phyloP scores from a whole-genome alignment of 2,888 invertebrate species.

The Junonia oenone region DNA sequence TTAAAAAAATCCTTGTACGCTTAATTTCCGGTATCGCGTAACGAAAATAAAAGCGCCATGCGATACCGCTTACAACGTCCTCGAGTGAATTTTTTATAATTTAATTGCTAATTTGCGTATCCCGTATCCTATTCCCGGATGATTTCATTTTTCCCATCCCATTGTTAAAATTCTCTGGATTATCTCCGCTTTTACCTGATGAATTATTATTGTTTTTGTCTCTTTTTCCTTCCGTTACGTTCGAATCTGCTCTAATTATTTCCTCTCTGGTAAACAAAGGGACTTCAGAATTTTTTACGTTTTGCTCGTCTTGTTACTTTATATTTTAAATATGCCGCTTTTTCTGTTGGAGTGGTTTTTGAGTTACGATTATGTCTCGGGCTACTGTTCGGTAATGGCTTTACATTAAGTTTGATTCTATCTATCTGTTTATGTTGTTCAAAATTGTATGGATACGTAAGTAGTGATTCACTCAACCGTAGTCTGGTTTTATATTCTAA shows the following conservation, averaged over 20 bases:
- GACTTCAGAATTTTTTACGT: conserved; percentile 40
- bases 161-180: conserved; percentile 61
- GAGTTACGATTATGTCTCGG: neutral
- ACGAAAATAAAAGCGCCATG: conserved; percentile 48
- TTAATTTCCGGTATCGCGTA: conserved; percentile 37
- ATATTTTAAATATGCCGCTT: conserved; percentile 29
- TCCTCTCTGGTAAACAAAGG: conserved; percentile 67
- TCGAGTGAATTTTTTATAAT: conserved; percentile 60
- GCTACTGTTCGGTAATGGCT: neutral
- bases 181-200: conserved; percentile 63
- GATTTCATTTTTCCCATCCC: conserved; percentile 40
- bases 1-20: conserved; percentile 6
- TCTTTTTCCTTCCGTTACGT: conserved; percentile 47
- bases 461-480: too few species aligned
- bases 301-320: conserved; percentile 28
- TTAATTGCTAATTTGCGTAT: conserved; percentile 73
- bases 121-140: conserved; percentile 41
- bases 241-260: conserved; percentile 67
- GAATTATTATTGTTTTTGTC: conserved; percentile 58
- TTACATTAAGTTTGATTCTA: neutral
- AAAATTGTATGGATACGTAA: too few species aligned
- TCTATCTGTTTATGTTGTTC: neutral
- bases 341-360: conserved; percentile 15
- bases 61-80: conserved; percentile 53
- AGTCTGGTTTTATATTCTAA: too few species aligned